Base-by-base conservation (phyloP, 2,888 invertebrate genomes). In the Ferdinandea cuprea region DNA sequence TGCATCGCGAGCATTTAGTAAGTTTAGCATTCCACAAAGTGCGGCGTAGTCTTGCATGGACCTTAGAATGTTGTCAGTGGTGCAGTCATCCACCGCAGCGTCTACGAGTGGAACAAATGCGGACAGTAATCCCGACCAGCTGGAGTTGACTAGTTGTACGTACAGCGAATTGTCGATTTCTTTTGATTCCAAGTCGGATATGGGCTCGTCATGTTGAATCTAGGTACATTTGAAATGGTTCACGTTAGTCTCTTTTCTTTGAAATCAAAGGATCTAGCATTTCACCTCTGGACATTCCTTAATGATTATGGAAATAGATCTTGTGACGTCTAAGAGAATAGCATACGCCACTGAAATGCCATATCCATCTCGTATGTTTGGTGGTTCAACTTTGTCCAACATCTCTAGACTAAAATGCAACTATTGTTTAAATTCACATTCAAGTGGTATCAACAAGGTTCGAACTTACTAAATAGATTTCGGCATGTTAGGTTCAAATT, bases 291-390 rank as follows among this genome's bases (percentile, higher is more conserved):
- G 8, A 28, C 21, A 65, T n/a, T 68, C 48, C 8, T 76, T 76
- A 13, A 85, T 76, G 3, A 85, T 76, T 8, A 61, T 32, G 37
- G 95, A 95, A 86, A 96, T 94, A 7, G 96, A 98, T 6, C 97
- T 93, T 61, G 98, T 96, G 85, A 97, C 95, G 90, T 99, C 99
- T 89, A 98, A 92, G 46, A 99, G 92, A 89, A 98, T 97, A 3
- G 97, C 96, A 91, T 98, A 99, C 0, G 98, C 98, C 42, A 99
- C 94, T 0, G 99, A 98, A 78, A 99, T 96, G 3, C 98, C 98
- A 91, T 99, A 99, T 0, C 99, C 99, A 85, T 99, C 98, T n/a
- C 97, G 97, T 86, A 99, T 96, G 9, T 93, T 91, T 0, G 98
- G 98, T 6, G 99, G 97, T 87, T 99, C 99, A 15, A 95, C 93